A percentile compares a stretch with the other conserved stretches of the same genome.
Conservation (phyloP, 2,113 vertebrate genomes). For the Epinephelus cyanopodus region DNA sequence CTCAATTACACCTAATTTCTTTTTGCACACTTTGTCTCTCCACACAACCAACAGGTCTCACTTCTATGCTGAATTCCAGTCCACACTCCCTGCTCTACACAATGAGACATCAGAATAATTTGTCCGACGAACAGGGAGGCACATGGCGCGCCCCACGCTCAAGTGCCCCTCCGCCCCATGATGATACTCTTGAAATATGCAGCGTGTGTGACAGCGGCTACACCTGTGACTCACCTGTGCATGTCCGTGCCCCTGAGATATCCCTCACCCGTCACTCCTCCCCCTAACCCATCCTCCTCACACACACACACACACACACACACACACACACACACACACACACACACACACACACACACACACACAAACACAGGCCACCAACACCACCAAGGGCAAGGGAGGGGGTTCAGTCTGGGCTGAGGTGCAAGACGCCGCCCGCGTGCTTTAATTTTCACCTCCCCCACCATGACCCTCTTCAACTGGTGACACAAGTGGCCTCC, state of each 20-base stretch:
- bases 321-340: conserved; percentile 22
- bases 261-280: conserved; percentile 28
- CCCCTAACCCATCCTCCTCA: conserved; percentile 13
- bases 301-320: conserved; percentile 8
- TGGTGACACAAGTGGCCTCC: conserved; percentile 73
- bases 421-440: conserved; percentile 82
- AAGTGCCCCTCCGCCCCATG: conserved; percentile 66
- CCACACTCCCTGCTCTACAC: conserved; percentile 62
- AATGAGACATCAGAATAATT: conserved; percentile 70
- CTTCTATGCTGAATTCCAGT: conserved; percentile 1
- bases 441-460: conserved; percentile 85
- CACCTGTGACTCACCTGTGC: conserved; percentile 78
- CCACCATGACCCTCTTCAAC: conserved; percentile 72
- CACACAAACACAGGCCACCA: conserved; percentile 25
- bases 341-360: conserved; percentile 31
- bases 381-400: conserved; percentile 49
- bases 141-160: conserved; percentile 54
- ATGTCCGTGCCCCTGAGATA: conserved; percentile 58
- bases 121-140: conserved; percentile 65
- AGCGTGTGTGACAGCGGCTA: conserved; percentile 53
- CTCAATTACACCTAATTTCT: not conserved
- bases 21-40: not conserved
- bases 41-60: conserved; percentile 53
- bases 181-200: conserved; percentile 74
- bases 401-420: conserved; percentile 61